Evolutionary conservation across 1,140 invertebrate species (phyloP), one percentile per base, ranked within the genome.

Genomic region (Euura saliciscinereae): DNA sequence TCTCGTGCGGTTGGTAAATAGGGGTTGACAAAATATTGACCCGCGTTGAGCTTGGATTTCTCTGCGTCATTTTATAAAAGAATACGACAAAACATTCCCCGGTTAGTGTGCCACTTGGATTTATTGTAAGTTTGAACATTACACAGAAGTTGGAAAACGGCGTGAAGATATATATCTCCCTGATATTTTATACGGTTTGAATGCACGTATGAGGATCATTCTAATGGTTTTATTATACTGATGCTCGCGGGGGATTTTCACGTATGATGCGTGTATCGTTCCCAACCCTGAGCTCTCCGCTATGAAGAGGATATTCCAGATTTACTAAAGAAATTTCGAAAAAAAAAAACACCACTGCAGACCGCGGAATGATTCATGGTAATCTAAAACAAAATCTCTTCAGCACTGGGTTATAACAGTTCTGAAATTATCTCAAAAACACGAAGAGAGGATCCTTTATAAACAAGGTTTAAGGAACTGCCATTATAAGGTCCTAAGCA

Each of bases 101-200:
- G 72, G 64, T 28, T 28, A 44, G 71, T 45, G 28, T 28, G 77
- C 75, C 77, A 81, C 79, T 83, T 74, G 82, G 82, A 84, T 85
- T 85, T 84, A 85, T 85, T 83, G 82, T 82, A 79, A 84, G 81
- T 83, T 28, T 84, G 82, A 82, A 81, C 80, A 82, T 85, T 85
- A 83, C 82, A 79, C 82, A 82, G 81, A 84, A 84, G 83, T 85
- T 85, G 84, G 83, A 85, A 28, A 85, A 84, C 82, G 80, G 84
- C 82, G 80, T 81, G 82, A 83, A 83, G 84, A 85, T 59, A 59
- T 86, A 28, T 28, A 28, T 84, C 81, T 79, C 77, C 79, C 79
- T 81, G 84, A 85, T 85, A 86, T 59, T 81, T 82, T 82, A 82
- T 82, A 82, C 81, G 78, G 76, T 81, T 81, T 81, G 81, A 81